Conservation (phyloP, 2,113 vertebrate species). For the Tyrannus savana region DNA sequence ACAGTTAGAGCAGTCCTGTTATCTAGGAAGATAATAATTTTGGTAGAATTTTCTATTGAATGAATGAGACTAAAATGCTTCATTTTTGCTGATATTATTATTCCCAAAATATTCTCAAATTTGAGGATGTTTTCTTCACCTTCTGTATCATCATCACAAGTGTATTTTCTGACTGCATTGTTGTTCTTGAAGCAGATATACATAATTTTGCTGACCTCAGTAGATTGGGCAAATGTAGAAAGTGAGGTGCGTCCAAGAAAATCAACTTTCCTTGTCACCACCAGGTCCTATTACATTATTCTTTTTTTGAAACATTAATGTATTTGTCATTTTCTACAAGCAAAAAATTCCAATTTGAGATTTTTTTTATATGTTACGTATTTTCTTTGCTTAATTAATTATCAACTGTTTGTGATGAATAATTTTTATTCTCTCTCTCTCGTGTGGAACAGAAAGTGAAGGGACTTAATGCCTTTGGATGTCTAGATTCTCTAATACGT, state of each 20-base stretch:
- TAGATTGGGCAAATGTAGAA: neutral
- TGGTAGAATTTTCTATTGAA: neutral
- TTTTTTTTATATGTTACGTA: neutral
- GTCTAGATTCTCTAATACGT: neutral
- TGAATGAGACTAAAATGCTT: neutral
- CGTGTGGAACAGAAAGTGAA: neutral
- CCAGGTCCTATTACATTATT: neutral
- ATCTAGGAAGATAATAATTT: neutral
- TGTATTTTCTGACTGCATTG: neutral
- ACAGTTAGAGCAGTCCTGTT: fast-evolving
- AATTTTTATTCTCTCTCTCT: neutral
- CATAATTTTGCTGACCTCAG: neutral
- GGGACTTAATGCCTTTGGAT: neutral
- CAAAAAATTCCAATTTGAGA: neutral
- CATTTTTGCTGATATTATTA: neutral
- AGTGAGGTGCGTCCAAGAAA: neutral
- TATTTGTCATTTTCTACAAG: neutral
- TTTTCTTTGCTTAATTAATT: neutral
- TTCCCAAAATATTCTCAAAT: neutral
- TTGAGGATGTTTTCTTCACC: neutral
- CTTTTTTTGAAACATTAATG: neutral
- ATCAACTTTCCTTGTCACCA: neutral
- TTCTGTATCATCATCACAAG: neutral
- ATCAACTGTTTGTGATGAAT: neutral
- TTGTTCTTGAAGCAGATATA: neutral